These are phyloP conservation scores for Tachuris rubrigastra DNA, from an alignment of 2,113 vertebrate genomes.

Conservation along the genomic window DNA sequence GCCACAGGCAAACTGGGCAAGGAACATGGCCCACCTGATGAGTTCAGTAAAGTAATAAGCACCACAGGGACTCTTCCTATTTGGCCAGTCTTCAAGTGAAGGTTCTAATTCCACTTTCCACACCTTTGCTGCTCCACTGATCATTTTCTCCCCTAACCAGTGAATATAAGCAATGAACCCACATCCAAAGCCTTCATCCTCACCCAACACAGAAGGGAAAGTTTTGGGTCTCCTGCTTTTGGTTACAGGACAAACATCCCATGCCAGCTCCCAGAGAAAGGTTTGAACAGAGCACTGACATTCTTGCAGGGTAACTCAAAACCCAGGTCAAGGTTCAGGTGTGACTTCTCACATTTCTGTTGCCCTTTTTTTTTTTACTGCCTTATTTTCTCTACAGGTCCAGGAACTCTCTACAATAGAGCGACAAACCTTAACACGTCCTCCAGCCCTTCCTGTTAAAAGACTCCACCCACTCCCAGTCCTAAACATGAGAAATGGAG, in stretches of 20 bases:
- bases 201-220: background rate
- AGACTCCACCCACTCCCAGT: background rate
- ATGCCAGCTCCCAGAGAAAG: background rate
- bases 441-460: background rate
- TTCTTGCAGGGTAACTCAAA: background rate
- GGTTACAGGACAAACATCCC: background rate
- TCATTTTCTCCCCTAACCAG: background rate
- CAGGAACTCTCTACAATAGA: background rate
- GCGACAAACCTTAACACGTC: background rate
- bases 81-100: background rate
- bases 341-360: background rate
- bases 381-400: background rate
- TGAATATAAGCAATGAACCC: accelerated
- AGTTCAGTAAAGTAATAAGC: background rate
- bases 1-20: background rate
- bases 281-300: background rate
- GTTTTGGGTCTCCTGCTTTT: background rate
- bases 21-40: background rate
- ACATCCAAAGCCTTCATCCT: background rate
- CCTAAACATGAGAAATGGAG: background rate
- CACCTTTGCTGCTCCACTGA: background rate
- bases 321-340: background rate
- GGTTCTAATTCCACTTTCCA: background rate
- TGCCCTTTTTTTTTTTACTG: background rate
- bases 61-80: background rate